Base-by-base conservation (phyloP, 2,888 invertebrate genomes). In the Salticus scenicus region DNA sequence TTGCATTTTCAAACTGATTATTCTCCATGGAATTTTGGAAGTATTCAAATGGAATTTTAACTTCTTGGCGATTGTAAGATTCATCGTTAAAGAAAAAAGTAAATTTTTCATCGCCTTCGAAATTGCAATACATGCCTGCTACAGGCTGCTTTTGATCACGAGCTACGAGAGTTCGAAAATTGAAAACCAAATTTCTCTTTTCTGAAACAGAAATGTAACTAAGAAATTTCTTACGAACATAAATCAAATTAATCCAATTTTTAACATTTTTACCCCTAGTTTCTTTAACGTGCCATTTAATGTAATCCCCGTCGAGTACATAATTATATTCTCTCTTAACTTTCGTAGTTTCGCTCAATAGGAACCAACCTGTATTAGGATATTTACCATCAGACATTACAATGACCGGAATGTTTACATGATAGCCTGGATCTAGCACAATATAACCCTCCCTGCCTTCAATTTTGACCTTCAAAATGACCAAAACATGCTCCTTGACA, bases 401-500 rank as follows among this genome's bases (percentile, higher is more conserved):
- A 28, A 96, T 96, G 87, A 97, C 94, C 81, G 95, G 95, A 87
- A 96, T 93, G 63, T 95, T 95, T 87, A 97, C 95, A 91, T 97
- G 97, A 92, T 97, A 97, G 24, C 97, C 97, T 0, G 97, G 96
- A 92, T 97, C 97, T 57, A 97, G 94, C 28, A 97, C 93, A 92
- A 97, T 92, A 72, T 95, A 92, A 37, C 97, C 97, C 0, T 92
- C 91, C 51, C 97, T 93, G 37, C 94, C 95, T 71, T 93, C 94
- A 80, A 97, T 94, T 88, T 93, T 92, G 86, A 96, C 93, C 89
- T 94, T 94, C 90, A 96, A 93, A 20, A 95, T 94, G 92, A 97
- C 93, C 64, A 89, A 33, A 31, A 96, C 96, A 91, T 97, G 97
- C 91, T 97, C 97, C 91, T 97, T 97, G 10, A 89, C 88, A 91